A percentile compares a stretch with the other conserved stretches of the same genome.
phyloP scores from a whole-genome alignment of 2,888 invertebrate genomes.

The Heliconius charithonia region DNA sequence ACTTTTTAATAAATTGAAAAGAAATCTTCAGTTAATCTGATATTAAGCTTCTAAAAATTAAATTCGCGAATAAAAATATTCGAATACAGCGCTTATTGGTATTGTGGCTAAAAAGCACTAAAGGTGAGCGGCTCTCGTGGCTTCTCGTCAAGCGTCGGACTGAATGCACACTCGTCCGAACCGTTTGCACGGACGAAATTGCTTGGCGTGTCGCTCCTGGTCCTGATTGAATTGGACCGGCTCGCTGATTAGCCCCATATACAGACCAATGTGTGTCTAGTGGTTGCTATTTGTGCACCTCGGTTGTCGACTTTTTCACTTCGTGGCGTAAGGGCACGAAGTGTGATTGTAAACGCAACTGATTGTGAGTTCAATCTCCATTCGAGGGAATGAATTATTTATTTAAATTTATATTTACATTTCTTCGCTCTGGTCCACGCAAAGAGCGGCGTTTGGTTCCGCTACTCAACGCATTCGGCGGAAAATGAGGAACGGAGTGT shows the following conservation, averaged over 20 bases:
- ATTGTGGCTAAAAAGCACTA: constrained; percentile 60
- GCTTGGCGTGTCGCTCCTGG: constrained; percentile 78
- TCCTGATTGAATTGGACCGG: constrained; percentile 63
- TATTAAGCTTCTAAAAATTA: background rate
- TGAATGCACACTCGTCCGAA: constrained; percentile 74
- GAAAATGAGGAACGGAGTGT: too few relatives aligned
- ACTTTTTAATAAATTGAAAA: background rate
- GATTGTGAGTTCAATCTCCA: too few relatives aligned
- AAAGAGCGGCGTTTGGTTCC: too few relatives aligned
- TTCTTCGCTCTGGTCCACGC: too few relatives aligned
- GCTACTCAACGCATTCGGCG: too few relatives aligned
- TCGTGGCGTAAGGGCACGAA: background rate
- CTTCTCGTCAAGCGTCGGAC: constrained; percentile 67
- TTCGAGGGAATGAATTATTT: too few relatives aligned
- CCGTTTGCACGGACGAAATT: constrained; percentile 74
- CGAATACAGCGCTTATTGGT: constrained; percentile 49
- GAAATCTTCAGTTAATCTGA: background rate
- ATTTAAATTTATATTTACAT: too few relatives aligned
- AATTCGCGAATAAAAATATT: constrained; percentile 29
- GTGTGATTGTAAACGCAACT: too few relatives aligned
- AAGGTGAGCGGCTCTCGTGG: constrained; percentile 63
- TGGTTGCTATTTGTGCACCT: constrained; percentile 50
- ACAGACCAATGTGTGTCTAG: constrained; percentile 73
- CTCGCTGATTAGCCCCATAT: constrained; percentile 70
- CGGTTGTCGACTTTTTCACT: background rate